Evolutionary conservation across 2,888 invertebrate species (phyloP).

Genomic region (Catonia carolina): DNA sequence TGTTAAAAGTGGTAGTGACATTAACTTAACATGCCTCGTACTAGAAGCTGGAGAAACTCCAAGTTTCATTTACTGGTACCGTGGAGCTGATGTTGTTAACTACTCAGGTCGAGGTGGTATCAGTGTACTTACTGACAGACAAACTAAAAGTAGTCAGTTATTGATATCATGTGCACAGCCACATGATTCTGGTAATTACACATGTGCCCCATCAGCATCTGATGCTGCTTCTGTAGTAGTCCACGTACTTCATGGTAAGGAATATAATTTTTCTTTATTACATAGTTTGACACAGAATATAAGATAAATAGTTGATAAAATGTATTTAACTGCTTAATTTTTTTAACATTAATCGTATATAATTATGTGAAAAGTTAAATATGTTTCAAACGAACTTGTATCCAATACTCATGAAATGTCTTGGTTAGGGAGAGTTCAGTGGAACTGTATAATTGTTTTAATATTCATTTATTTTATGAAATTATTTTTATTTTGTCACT

Average conservation of each 20-base stretch:
- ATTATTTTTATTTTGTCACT: no score
- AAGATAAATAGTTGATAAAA: background rate
- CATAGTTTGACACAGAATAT: no score
- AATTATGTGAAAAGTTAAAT: no score
- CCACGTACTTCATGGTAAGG: background rate
- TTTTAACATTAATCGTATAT: no score
- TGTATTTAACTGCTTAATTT: no score
- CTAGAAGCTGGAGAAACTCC: constrained; percentile 46
- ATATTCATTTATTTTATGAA: no score
- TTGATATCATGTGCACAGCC: background rate
- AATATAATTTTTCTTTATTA: constrained; percentile 8
- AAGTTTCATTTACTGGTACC: constrained; percentile 1
- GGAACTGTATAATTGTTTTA: no score
- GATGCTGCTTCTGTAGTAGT: background rate
- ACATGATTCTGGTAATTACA: background rate
- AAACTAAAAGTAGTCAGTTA: background rate
- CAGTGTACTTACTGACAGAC: background rate
- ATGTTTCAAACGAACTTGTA: no score
- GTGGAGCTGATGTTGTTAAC: background rate
- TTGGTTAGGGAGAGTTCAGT: no score
- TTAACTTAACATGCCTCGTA: constrained; percentile 83
- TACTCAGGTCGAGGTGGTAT: background rate
- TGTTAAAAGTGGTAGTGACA: constrained; percentile 84
- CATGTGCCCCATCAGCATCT: background rate
- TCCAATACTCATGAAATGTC: no score